Percentiles rank a stretch among this genome's conserved stretches.
These are phyloP conservation scores for Sinocyclocheilus anophthalmus DNA, from an alignment of 2,113 vertebrate species.

Conservation along the genomic window DNA sequence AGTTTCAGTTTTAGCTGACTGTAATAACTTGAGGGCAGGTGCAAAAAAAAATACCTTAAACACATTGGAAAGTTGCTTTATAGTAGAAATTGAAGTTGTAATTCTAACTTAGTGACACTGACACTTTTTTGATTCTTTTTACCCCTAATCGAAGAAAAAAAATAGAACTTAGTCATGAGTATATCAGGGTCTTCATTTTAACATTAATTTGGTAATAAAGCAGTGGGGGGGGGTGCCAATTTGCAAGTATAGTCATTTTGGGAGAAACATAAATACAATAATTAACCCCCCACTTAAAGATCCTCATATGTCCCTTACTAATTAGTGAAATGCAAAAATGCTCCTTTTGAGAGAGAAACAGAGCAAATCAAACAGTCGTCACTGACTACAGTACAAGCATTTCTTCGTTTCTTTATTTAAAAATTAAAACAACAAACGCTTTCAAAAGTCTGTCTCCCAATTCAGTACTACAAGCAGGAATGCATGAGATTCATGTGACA, in stretches of 20 bases:
- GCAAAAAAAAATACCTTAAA: too few relatives aligned
- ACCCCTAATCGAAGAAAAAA: not conserved
- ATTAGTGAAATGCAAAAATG: not conserved
- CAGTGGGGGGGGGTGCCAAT: not conserved
- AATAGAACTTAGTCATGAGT: not conserved
- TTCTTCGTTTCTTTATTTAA: not conserved
- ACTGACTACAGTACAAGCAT: not conserved
- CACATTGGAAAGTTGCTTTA: not conserved
- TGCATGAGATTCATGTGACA: not conserved
- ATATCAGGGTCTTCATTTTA: not conserved
- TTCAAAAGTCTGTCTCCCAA: not conserved
- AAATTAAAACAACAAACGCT: conserved; percentile 9
- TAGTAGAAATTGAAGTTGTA: not conserved
- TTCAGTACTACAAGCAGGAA: not conserved
- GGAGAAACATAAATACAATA: not conserved
- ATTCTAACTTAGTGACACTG: not conserved
- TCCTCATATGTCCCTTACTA: not conserved
- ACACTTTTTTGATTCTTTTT: not conserved
- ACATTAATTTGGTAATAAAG: not conserved
- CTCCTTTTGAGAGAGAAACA: not conserved
- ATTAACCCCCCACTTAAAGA: not conserved
- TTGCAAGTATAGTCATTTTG: not conserved
- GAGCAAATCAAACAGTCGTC: not conserved
- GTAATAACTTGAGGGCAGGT: too few relatives aligned
- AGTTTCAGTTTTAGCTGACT: too few relatives aligned